Evolutionary conservation across 2,797 vertebrate species (phyloP).

Genomic region (Notolepis coatsorum): DNA sequence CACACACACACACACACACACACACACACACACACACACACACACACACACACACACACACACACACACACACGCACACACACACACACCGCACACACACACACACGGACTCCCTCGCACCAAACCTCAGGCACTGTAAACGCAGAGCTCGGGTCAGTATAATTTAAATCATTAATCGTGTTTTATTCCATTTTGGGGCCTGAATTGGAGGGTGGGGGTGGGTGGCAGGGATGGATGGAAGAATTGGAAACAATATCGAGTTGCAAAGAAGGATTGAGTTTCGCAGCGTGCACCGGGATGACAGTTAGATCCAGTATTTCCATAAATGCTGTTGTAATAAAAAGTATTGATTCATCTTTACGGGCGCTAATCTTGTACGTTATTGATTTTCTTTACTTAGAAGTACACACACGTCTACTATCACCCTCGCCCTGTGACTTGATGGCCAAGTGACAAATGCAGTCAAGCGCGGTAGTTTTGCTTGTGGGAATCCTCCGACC

Average conservation of each 20-base stretch:
- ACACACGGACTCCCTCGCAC: slow-evolving; percentile 42
- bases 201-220: slow-evolving; percentile 69
- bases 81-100: too few species aligned
- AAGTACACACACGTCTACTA: too few species aligned
- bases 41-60: neutral
- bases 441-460: too few species aligned
- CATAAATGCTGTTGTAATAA: slow-evolving; percentile 43
- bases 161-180: slow-evolving; percentile 84
- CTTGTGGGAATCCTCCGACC: too few species aligned
- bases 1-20: neutral
- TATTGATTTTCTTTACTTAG: slow-evolving; percentile 58
- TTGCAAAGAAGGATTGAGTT: slow-evolving; percentile 52
- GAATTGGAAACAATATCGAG: slow-evolving; percentile 65
- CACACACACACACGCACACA: slow-evolving; percentile 28
- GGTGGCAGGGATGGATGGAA: slow-evolving; percentile 63
- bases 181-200: slow-evolving; percentile 80
- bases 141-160: slow-evolving; percentile 69
- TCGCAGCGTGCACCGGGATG: slow-evolving; percentile 55
- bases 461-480: too few species aligned
- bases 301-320: slow-evolving; percentile 46
- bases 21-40: neutral
- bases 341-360: slow-evolving; percentile 52
- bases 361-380: slow-evolving; percentile 32
- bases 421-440: too few species aligned
- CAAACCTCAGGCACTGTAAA: slow-evolving; percentile 76